Evolutionary conservation across 2,113 vertebrate genomes (phyloP), one percentile per base, ranked within the genome.

Genomic region (Carlito syrichta): DNA sequence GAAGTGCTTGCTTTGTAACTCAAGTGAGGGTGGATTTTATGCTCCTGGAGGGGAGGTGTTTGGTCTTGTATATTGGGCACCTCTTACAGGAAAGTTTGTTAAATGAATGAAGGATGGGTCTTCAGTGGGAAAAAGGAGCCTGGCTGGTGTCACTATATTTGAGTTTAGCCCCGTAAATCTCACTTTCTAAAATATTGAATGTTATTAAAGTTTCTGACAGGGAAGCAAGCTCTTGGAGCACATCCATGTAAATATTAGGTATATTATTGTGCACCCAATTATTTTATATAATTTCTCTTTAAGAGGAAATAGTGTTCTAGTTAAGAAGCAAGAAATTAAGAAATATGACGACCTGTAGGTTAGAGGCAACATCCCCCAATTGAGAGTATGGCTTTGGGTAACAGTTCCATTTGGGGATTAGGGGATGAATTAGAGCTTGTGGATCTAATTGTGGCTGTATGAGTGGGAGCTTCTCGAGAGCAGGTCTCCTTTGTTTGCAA

Each of bases 151-250:
- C 27, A 40, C 0, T 76, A 30, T 27, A 5, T 81, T 92, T 89
- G 73, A 86, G 32, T 83, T 92, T 58, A 68, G 30, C 40, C 45
- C 23, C 19, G 86, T 60, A 86, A 79, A 83, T 93, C 82, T 95
- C 74, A 45, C 38, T 74, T 68, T 83, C 74, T 83, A 89, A 84
- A 91, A 66, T 79, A 76, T 77, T 45, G 54, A 63, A 3, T 63
- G 38, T 27, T 13, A 3, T 93, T 89, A 43, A 62, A 91, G 10
- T 79, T 89, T 79, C 74, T 86, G 12, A n/a, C 25, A 62, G 50
- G 74, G 93, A 94, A 86, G 84, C 8, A 74, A 54, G 1, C 16
- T 38, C 63, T 56, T 79, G 45, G 83, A 81, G 56, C 63, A 35
- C 8, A 30, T 20, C 20, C 2, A 25, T n/a, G 8, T 32, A 43